A percentile compares a stretch with the other conserved stretches of the same genome.
phyloP scores from a whole-genome alignment of 2,797 vertebrate genomes.

The Clamator glandarius region DNA sequence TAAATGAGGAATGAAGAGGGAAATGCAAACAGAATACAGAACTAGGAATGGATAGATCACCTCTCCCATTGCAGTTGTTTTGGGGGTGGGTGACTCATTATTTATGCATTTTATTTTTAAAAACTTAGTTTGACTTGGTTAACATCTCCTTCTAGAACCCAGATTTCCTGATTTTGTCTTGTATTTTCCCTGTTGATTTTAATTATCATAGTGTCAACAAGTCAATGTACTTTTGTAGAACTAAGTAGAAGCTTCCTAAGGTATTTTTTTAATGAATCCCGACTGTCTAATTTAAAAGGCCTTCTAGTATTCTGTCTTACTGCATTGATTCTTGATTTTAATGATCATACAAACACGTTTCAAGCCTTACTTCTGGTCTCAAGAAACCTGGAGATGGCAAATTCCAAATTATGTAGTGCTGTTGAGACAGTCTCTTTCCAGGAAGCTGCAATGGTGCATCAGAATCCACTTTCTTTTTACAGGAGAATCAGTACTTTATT shows the following conservation, averaged over 20 bases:
- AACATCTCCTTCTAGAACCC: not conserved
- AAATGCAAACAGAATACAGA: not conserved
- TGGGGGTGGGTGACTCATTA: not conserved
- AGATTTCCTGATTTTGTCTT: not conserved
- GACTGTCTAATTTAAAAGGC: not conserved
- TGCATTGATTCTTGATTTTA: not conserved
- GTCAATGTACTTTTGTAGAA: not conserved
- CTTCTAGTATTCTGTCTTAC: not conserved
- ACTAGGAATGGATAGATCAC: not conserved
- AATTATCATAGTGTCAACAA: not conserved
- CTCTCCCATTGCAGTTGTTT: not conserved
- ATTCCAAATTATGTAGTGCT: not conserved
- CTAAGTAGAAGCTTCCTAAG: not conserved
- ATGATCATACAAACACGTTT: not conserved
- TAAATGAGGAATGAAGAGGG: not conserved
- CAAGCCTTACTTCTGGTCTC: not conserved
- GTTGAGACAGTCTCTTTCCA: not conserved
- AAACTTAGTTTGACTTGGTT: not conserved
- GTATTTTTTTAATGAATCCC: not conserved
- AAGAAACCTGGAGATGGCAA: not conserved
- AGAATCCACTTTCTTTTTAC: not conserved
- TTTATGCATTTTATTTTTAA: not conserved
- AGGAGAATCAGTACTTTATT: not conserved
- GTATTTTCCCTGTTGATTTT: not conserved
- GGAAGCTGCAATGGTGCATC: not conserved